These are phyloP conservation scores for Anhinga rufa DNA, from an alignment of 2,113 vertebrate genomes.

Conservation along the genomic window DNA sequence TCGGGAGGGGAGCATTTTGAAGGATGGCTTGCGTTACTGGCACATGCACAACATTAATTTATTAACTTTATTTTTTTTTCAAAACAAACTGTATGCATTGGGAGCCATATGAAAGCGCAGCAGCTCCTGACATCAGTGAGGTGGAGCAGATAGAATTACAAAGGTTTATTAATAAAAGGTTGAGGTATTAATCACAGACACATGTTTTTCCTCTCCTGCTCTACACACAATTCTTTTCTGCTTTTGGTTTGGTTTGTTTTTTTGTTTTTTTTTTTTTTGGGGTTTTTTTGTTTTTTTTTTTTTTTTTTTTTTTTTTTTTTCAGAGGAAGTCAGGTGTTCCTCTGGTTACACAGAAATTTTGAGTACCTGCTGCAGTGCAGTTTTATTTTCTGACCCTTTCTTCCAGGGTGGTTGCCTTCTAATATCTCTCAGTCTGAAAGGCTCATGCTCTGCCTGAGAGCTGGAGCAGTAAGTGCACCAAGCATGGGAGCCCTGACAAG, in stretches of 20 bases:
- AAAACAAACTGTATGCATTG: background rate
- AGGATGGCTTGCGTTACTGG: background rate
- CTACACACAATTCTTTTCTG: background rate
- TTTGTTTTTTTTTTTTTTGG: rapidly evolving
- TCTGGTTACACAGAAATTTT: background rate
- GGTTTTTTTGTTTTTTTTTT: background rate
- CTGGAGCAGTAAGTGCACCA: background rate
- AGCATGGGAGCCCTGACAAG: background rate
- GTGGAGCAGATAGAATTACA: background rate
- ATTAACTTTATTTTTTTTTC: background rate
- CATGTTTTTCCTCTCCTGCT: background rate
- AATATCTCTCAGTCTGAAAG: background rate
- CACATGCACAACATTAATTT: background rate
- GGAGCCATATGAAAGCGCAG: background rate
- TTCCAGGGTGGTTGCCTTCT: background rate
- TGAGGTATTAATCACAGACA: background rate
- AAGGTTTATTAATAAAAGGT: background rate
- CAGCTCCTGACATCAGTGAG: background rate
- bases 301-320: background rate
- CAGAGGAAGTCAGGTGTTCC: background rate
- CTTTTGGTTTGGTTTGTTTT: background rate
- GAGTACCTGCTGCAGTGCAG: background rate
- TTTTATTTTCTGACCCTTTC: background rate
- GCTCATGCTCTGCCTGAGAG: background rate
- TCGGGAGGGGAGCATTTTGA: background rate